Conservation (phyloP, 2,797 vertebrate species). For the Erpetoichthys calabaricus region DNA sequence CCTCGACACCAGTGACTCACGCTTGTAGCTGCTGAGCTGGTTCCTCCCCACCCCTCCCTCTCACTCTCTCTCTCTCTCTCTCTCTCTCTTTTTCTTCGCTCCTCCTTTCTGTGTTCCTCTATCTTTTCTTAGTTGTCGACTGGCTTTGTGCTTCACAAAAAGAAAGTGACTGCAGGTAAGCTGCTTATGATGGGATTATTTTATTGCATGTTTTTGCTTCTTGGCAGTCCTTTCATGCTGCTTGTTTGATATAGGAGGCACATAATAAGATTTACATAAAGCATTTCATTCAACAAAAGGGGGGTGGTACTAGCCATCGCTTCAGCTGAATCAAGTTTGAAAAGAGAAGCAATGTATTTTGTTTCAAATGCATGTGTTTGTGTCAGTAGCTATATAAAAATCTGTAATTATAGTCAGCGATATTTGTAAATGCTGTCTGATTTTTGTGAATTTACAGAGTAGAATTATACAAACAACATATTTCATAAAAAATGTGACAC, state of each 20-base stretch:
- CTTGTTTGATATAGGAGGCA: constrained; percentile 1
- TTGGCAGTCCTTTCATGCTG: constrained; percentile 18
- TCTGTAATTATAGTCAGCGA: neutral
- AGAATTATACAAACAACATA: no score
- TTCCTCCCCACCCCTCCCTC: constrained; percentile 14
- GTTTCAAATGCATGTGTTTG: neutral
- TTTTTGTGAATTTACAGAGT: no score
- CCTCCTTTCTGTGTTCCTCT: no score
- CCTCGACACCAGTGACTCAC: constrained; percentile 42
- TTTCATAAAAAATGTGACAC: no score
- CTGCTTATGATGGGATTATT: constrained; percentile 11
- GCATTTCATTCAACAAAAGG: neutral
- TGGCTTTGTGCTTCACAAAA: constrained; percentile 12
- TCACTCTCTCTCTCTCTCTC: constrained; percentile 1
- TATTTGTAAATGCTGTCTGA: neutral
- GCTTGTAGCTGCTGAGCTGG: constrained; percentile 20
- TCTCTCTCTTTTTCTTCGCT: neutral
- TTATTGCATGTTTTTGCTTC: neutral
- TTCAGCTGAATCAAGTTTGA: neutral
- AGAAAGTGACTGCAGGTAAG: constrained; percentile 23
- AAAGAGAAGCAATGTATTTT: neutral
- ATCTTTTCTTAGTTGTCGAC: constrained; percentile 10
- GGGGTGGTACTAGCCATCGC: neutral
- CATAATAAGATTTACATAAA: neutral
- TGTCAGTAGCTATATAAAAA: neutral